Conservation (phyloP, 92 coral and sea anemone species). For the Hydrozoanthus gracilis region DNA sequence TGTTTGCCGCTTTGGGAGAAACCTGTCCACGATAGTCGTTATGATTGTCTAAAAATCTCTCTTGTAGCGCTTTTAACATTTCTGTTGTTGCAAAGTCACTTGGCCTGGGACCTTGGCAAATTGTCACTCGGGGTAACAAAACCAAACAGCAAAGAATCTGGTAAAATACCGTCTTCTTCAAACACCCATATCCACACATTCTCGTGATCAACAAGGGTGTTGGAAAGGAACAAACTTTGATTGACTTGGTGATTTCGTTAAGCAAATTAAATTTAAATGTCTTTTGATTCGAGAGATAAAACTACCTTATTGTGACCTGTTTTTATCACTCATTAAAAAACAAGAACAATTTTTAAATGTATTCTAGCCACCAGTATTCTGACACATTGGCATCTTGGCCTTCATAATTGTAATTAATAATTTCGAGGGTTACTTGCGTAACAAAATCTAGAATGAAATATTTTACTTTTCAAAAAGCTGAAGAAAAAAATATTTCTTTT, state of each 20-base stretch:
- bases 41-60: neutral
- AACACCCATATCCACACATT: neutral
- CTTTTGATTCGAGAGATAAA: neutral
- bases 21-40: neutral
- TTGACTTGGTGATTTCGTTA: neutral
- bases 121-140: too few relatives aligned
- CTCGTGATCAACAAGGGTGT: neutral
- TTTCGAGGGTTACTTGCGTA: too few relatives aligned
- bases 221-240: neutral
- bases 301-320: neutral
- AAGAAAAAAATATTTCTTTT: too few relatives aligned
- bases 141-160: neutral
- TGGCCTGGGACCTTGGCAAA: neutral
- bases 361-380: too few relatives aligned
- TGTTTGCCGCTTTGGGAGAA: conserved; percentile 13
- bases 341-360: too few relatives aligned
- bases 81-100: neutral
- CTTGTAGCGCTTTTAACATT: conserved; percentile 6
- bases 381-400: too few relatives aligned
- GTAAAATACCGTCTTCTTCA: neutral
- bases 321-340: neutral
- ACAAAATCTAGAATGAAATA: too few relatives aligned
- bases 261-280: conserved; percentile 2
- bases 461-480: too few relatives aligned
- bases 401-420: too few relatives aligned